Evolutionary conservation across 2,113 vertebrate species (phyloP).

Genomic region (Peromyscus polionotus): DNA sequence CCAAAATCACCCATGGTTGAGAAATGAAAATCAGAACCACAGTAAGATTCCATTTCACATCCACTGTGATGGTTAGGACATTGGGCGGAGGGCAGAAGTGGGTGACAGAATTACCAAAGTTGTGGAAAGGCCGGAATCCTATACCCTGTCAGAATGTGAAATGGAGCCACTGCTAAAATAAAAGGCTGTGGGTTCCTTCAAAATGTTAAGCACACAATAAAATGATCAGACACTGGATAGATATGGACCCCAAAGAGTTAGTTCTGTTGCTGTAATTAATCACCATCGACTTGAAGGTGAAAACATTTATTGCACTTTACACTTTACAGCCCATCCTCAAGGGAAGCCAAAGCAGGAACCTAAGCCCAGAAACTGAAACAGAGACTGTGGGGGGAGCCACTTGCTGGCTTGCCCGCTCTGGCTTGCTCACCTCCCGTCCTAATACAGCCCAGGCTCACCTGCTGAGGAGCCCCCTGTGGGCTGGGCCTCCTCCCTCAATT

Average conservation of each 20-base stretch:
- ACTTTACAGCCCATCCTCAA: not conserved
- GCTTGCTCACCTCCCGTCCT: not conserved
- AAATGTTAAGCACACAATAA: not conserved
- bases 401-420: not conserved
- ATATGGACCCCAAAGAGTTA: not conserved
- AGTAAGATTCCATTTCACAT: not conserved
- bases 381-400: not conserved
- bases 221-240: not conserved
- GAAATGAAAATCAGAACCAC: not conserved
- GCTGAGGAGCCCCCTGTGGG: too few relatives aligned
- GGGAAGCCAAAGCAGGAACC: not conserved
- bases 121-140: not conserved
- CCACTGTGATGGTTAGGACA: not conserved
- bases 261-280: not conserved
- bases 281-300: not conserved
- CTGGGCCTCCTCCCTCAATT: not conserved
- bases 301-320: not conserved
- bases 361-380: not conserved
- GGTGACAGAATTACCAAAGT: not conserved
- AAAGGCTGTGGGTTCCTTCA: not conserved
- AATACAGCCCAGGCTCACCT: not conserved
- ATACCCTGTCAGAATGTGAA: not conserved
- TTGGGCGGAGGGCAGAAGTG: not conserved
- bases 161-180: not conserved
- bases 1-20: not conserved